These are phyloP conservation scores for Calcarius ornatus DNA, from an alignment of 2,113 vertebrate genomes.

Conservation along the genomic window DNA sequence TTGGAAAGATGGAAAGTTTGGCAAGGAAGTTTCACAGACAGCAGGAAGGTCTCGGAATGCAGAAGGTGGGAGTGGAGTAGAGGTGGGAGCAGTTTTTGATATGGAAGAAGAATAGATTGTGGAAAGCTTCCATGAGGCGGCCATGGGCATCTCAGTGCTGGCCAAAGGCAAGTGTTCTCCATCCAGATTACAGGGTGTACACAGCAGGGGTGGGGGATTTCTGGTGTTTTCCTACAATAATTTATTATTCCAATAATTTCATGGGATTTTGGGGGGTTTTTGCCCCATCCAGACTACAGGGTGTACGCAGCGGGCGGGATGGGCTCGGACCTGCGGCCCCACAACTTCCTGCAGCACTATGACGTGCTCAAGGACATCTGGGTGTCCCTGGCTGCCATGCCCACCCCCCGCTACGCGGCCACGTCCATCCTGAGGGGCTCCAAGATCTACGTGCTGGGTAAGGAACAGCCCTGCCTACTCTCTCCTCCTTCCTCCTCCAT, in stretches of 20 bases:
- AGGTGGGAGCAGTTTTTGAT: no score
- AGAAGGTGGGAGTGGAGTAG: no score
- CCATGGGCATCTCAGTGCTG: no score
- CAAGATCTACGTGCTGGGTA: conserved; percentile 93
- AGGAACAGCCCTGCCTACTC: not conserved
- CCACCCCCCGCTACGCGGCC: conserved; percentile 89
- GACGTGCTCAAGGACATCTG: conserved; percentile 95
- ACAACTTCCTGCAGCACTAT: conserved; percentile 92
- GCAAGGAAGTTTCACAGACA: no score
- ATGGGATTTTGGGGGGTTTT: accelerated
- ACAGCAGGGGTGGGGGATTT: not conserved
- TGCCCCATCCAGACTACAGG: conserved; percentile 78
- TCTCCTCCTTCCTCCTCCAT: not conserved
- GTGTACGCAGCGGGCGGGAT: conserved; percentile 92
- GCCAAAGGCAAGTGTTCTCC: no score
- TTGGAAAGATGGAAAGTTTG: no score
- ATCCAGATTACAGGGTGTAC: no score
- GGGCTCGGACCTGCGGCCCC: conserved; percentile 90
- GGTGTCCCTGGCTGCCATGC: conserved; percentile 91
- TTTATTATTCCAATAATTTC: not conserved
- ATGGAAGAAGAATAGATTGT: no score
- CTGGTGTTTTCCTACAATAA: not conserved
- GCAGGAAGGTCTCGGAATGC: no score
- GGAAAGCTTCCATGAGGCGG: no score
- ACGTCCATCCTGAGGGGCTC: conserved; percentile 83